phyloP scores from a whole-genome alignment of 2,113 vertebrate genomes.

The Triplophysa rosa region DNA sequence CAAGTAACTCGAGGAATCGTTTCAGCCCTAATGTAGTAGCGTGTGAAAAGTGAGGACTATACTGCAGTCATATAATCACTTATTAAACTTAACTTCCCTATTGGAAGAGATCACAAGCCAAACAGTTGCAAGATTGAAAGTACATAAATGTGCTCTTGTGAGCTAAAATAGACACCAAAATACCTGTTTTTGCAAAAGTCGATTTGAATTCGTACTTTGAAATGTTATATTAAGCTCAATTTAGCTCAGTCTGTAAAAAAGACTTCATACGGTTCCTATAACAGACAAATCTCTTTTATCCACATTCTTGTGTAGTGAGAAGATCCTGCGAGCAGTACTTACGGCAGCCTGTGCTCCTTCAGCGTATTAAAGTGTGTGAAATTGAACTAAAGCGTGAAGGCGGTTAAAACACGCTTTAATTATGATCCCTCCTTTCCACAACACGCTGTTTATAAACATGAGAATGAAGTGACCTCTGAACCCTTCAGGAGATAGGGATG shows the following conservation, averaged over 20 bases:
- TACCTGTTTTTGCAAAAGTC: too few species aligned
- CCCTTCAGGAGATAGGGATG: slow-evolving; percentile 64
- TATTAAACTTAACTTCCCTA: slow-evolving; percentile 32
- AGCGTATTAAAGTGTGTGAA: slow-evolving; percentile 48
- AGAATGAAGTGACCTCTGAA: slow-evolving; percentile 74
- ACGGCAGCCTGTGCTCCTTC: slow-evolving; percentile 52
- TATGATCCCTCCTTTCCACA: slow-evolving; percentile 58
- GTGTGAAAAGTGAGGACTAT: background rate
- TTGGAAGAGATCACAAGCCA: background rate
- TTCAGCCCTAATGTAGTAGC: too few species aligned
- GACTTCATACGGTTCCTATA: background rate
- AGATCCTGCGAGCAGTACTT: slow-evolving; percentile 55
- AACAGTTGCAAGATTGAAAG: background rate
- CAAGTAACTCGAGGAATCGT: too few species aligned
- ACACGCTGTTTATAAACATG: slow-evolving; percentile 73
- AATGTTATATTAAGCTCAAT: too few species aligned
- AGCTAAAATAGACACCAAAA: background rate
- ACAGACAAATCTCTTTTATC: background rate
- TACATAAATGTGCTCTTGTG: background rate
- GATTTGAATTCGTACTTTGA: too few species aligned
- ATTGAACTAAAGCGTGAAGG: slow-evolving; percentile 38
- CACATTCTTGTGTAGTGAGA: background rate
- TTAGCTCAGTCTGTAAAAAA: too few species aligned
- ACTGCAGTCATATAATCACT: slow-evolving; percentile 10
- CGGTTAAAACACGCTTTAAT: slow-evolving; percentile 49